Evolutionary conservation across 2,113 vertebrate genomes (phyloP).

Genomic region (Eublepharis macularius): DNA sequence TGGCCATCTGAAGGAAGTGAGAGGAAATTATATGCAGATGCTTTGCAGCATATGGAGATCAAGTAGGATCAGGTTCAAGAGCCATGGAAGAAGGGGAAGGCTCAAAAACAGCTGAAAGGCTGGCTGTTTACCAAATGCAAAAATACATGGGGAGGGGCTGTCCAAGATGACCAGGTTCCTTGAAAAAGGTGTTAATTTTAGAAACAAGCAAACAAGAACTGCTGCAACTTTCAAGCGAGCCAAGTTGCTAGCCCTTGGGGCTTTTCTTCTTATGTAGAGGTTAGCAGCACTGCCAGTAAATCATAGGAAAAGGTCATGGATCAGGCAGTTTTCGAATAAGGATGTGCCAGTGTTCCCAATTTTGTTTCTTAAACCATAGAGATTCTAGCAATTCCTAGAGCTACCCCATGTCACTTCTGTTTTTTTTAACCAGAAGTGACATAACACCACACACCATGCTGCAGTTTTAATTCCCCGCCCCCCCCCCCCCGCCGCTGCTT

Average conservation of each 20-base stretch:
- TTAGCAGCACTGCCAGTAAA: conserved; percentile 68
- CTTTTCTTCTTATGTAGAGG: conserved; percentile 68
- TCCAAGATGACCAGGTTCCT: conserved; percentile 60
- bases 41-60: conserved; percentile 58
- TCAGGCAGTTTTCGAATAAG: conserved; percentile 65
- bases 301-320: conserved; percentile 68
- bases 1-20: conserved; percentile 35
- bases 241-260: conserved; percentile 59
- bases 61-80: conserved; percentile 13
- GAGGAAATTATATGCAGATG: conserved; percentile 49
- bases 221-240: conserved; percentile 55
- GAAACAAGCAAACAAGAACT: conserved; percentile 44
- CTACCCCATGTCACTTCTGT: too few relatives aligned
- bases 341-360: not conserved
- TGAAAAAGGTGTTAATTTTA: conserved; percentile 70
- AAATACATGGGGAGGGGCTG: conserved; percentile 36
- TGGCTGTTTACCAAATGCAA: conserved; percentile 56
- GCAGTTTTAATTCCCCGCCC: too few relatives aligned
- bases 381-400: too few relatives aligned
- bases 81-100: conserved; percentile 17
- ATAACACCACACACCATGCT: too few relatives aligned
- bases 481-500: too few relatives aligned
- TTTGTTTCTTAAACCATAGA: too few relatives aligned
- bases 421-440: too few relatives aligned
- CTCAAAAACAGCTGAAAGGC: conserved; percentile 37